Base-by-base conservation (phyloP, 2,888 invertebrate species). In the Oscheius sp. region DNA sequence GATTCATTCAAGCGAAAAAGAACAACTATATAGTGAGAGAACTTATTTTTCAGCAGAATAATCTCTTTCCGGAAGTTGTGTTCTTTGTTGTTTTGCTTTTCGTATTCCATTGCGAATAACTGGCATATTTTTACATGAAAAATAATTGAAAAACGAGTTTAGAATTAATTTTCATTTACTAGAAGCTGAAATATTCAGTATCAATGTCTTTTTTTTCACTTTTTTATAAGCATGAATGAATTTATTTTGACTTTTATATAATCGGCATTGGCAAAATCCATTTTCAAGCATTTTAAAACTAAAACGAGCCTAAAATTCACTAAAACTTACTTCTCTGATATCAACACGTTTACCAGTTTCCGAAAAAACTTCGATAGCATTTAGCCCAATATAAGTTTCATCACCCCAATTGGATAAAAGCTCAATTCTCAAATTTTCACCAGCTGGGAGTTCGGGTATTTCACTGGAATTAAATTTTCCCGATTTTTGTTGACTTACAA, bases 321-420 rank as follows among this genome's bases (percentile, higher is more conserved):
- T n/a, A 55, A 55, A 55, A 55, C 75, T 27, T 2, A 83, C 84
- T 69, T 74, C 75, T 16, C 76, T 73, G 16, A 83, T 71, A 2
- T 73, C 71, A 13, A 84, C 84, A 12, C 83, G 70, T 29, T 76
- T 74, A 0, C 87, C 87, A 7, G 76, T 69, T 16, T 74, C 75
- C 2, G 80, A 79, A 76, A 87, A 87, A n/a, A 87, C 77, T 64
- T 87, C 87, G 27, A 87, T 74, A 5, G 81, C 81, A 61, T 83
- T 82, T 45, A 87, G 73, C 13, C 87, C 87, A 49, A 87, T 82
- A 55, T 72, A 73, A 1, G 69, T 72, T 27, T 76, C 41, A 66
- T 83, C 83, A 6, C 83, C 82, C 83, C 83, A 83, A 66, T 83
- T 83, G 3, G 77, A 76, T 21, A 77, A 69, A 1, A 82, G 71